Conservation (phyloP, 2,888 invertebrate species). For the Heliconius cydno region DNA sequence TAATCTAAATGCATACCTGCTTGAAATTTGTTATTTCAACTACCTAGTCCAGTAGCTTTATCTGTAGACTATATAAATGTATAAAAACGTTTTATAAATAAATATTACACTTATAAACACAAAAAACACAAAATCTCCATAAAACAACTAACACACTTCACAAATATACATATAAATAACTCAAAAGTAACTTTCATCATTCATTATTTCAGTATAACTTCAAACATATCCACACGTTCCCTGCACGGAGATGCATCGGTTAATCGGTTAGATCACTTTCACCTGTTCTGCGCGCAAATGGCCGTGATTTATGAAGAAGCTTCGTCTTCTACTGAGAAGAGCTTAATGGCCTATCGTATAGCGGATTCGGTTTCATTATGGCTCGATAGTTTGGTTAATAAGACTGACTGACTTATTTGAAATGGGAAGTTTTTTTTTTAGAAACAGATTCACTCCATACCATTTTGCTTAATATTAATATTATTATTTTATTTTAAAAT, state of each 20-base stretch:
- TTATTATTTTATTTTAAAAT: too few species aligned
- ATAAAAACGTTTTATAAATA: too few species aligned
- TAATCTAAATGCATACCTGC: too few species aligned
- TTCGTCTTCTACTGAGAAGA: slow-evolving; percentile 28
- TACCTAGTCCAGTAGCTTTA: too few species aligned
- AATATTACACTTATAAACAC: too few species aligned
- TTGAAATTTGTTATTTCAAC: too few species aligned
- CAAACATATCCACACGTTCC: slow-evolving; percentile 9
- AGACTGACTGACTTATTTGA: neutral
- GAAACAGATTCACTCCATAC: too few species aligned
- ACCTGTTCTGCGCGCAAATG: slow-evolving; percentile 38
- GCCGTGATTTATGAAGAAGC: slow-evolving; percentile 37
- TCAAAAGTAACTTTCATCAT: slow-evolving; percentile 6
- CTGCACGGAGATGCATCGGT: slow-evolving; percentile 37
- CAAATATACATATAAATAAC: neutral
- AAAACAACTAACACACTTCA: too few species aligned
- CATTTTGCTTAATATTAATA: too few species aligned
- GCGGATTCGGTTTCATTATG: slow-evolving; percentile 18
- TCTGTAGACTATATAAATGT: too few species aligned
- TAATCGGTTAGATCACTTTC: slow-evolving; percentile 49
- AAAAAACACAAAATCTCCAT: too few species aligned
- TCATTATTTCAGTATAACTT: neutral
- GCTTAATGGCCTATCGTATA: slow-evolving; percentile 34
- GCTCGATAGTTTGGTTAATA: neutral
- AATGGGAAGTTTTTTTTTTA: neutral